Evolutionary conservation across 2,113 vertebrate genomes (phyloP), one percentile per base, ranked within the genome.

Genomic region (Eclectus roratus): DNA sequence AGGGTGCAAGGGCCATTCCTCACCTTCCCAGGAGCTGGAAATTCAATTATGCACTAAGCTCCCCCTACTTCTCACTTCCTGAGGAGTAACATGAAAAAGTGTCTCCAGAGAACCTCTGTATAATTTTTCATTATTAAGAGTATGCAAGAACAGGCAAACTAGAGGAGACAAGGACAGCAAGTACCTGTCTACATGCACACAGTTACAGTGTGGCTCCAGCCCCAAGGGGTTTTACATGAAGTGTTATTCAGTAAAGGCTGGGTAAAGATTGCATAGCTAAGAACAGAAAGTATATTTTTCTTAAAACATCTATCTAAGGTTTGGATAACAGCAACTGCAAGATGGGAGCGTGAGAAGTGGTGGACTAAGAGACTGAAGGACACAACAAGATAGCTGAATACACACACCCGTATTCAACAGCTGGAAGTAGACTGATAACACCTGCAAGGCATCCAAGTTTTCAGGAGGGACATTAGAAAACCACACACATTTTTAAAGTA

Each of bases 391-490:
- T 65, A 84, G 11, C 41, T 89, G n/a, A 76, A 83, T 31, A 50
- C 56, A 43, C 7, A 3, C 70, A 64, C 72, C 39, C 39, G 12
- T 20, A 24, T 23, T 65, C 58, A 79, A 47, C 89, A 87, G 73
- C 84, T 93, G 81, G 47, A 70, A 87, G 47, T 0, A 50, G 68
- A 52, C n/a, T 93, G 66, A 44, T 94, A 93, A 91, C 39, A 47
- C 18, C 31, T 76, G 44, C 8, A 85, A 87, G n/a, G 21, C 9
- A 80, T 25, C 39, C 31, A 71, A 25, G 3, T 44, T 81, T 35
- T 37, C 43, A 21, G 29, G 33, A 73, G 18, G 9, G 74, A 68
- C 23, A 25, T 68, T 7, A 61, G 47, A 70, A 85, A 53, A 9
- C 4, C 27, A 18, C 12, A 53, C 13, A n/a, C 7, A 13, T 8